phyloP scores from a whole-genome alignment of 2,113 vertebrate species.

The Rhadina sibilatrix region DNA sequence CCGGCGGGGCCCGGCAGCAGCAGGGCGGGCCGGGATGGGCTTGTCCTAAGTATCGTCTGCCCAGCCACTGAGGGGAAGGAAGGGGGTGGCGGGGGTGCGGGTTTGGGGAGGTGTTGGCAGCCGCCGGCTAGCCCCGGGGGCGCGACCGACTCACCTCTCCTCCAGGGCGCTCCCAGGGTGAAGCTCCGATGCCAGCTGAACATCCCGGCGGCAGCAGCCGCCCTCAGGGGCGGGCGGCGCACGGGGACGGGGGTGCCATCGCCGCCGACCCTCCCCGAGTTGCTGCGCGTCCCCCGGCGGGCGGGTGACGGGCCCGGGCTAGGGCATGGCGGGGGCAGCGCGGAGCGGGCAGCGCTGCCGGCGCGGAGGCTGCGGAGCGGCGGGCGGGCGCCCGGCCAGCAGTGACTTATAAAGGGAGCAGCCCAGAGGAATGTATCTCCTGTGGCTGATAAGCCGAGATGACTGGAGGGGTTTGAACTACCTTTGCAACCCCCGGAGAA shows the following conservation, averaged over 20 bases:
- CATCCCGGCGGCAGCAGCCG: conserved; percentile 34
- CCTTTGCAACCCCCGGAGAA: conserved; percentile 30
- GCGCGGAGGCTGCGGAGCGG: background rate
- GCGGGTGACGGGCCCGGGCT: background rate
- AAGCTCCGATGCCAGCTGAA: conserved; percentile 82
- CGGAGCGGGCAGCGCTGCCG: background rate
- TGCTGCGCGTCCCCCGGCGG: background rate
- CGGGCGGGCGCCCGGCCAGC: conserved; percentile 51
- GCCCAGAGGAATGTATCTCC: conserved; percentile 73
- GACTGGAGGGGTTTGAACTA: conserved; percentile 54
- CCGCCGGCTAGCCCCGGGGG: background rate
- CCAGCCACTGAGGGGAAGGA: background rate
- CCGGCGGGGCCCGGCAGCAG: background rate
- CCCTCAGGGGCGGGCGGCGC: background rate
- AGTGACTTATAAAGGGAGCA: conserved; percentile 68
- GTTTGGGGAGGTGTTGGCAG: background rate
- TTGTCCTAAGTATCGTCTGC: background rate
- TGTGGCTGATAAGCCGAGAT: conserved; percentile 59
- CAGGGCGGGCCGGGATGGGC: background rate
- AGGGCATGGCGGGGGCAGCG: background rate
- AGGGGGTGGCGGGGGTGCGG: background rate
- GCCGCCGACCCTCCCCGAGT: background rate
- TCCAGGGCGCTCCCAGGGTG: conserved; percentile 75
- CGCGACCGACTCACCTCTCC: conserved; percentile 73
- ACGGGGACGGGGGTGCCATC: background rate